Evolutionary conservation across 1,140 invertebrate species (phyloP), one percentile per base, ranked within the genome.

Genomic region (Ceratitis capitata): DNA sequence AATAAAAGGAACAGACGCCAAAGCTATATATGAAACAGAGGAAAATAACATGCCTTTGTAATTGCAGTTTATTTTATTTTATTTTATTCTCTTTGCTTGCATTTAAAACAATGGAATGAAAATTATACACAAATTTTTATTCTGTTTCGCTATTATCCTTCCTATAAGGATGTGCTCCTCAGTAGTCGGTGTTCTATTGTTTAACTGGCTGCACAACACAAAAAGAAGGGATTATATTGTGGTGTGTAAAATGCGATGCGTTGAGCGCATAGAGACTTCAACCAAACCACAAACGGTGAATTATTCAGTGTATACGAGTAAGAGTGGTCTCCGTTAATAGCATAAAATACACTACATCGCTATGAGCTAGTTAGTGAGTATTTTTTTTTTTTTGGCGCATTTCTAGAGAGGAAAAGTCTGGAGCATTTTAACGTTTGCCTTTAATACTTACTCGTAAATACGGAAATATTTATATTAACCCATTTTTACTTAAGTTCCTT

Each of bases 101-200:
- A 32, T 29, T n/a, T 39, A 69, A 14, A 69, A 69, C 61, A 69
- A 69, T 39, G 61, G 14, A 69, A 69, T 39, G 61, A 16, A 69
- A 69, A 69, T 39, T 69, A 32, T 69, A 39, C 32, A 69, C 61
- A 69, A 69, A 69, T 69, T 69, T n/a, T 69, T 16, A 69, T 69
- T n/a, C 32, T 19, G 26, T 69, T 35, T 19, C n/a, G 61, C 61
- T 69, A 69, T 69, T 69, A 69, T 69, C 61, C 61, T 69, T 39
- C 16, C 61, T 32, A 39, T 39, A 35, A 39, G 61, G 61, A 69
- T 69, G 61, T 35, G 32, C 61, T 69, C 32, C 26, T 35, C 29
- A 32, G 14, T 69, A 69, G 35, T 39, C 61, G 61, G 14, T 69
- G 39, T 69, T 39, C 61, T 32, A 69, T 69, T 69, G 61, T 32